phyloP scores from a whole-genome alignment of 2,797 vertebrate genomes.

The Synanceia verrucosa region DNA sequence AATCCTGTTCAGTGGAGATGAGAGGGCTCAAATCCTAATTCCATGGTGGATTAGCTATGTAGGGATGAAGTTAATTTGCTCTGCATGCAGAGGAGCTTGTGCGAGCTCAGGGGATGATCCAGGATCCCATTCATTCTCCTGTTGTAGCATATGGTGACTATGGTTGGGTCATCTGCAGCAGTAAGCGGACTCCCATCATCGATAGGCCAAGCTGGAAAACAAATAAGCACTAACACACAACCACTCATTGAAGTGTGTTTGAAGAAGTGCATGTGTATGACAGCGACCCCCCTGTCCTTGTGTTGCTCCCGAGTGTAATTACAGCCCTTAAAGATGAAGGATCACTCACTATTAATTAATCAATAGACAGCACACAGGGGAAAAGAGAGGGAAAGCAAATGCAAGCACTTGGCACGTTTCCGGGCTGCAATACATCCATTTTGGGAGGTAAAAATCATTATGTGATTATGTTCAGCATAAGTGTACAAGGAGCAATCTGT shows the following conservation, averaged over 20 bases:
- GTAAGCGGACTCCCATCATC: conserved; percentile 27
- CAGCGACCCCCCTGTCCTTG: conserved; percentile 72
- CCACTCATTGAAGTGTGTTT: conserved; percentile 51
- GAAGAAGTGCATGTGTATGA: conserved; percentile 59
- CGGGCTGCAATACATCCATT: conserved; percentile 31
- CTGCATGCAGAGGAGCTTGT: conserved; percentile 64
- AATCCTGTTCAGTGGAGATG: conserved; percentile 46
- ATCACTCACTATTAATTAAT: conserved; percentile 82
- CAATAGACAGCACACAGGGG: conserved; percentile 70
- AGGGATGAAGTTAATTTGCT: conserved; percentile 75
- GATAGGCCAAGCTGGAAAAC: neutral
- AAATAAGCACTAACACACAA: conserved; percentile 35
- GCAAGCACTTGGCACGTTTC: conserved; percentile 40
- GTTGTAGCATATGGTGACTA: conserved; percentile 37
- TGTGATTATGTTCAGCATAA: conserved; percentile 14
- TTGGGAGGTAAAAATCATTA: conserved; percentile 23
- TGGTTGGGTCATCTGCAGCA: conserved; percentile 29
- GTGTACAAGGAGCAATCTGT: neutral
- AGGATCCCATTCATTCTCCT: conserved; percentile 47
- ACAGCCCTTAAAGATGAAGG: conserved; percentile 80
- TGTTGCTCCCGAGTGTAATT: conserved; percentile 71
- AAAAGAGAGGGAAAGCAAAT: conserved; percentile 34
- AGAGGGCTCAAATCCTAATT: conserved; percentile 71
- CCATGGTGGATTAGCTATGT: conserved; percentile 67
- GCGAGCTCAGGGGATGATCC: conserved; percentile 71